Base-by-base conservation (phyloP, 2,113 vertebrate genomes). In the Montifringilla adamsi region DNA sequence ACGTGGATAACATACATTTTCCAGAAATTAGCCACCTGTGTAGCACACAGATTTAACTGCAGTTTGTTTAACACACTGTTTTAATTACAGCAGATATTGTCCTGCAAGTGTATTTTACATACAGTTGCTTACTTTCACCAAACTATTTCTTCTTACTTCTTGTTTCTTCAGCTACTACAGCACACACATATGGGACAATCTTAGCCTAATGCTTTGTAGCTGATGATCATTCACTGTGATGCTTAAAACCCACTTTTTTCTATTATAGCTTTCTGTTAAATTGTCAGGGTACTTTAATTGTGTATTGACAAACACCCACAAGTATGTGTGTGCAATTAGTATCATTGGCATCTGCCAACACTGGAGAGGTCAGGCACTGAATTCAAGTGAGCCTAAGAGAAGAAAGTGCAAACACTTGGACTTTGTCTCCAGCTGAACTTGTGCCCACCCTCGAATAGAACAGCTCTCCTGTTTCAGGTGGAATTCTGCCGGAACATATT, bases 401-500 rank as follows among this genome's bases (percentile, higher is more conserved):
- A 87, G 39, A 39, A 74, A 67, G 27, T 56, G 30, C 35, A 35
- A 27, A 28, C n/a, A 53, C 6, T 8, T 62, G 37, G n/a, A n/a
- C 15, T 24, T 5, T 39, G 27, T 73, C 37, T 79, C n/a, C 1
- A 0, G 66, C 50, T 87, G 69, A 87, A 68, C n/a, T 80, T 0
- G 0, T 67, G 30, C 35, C 56, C 14, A 69, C 30, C 35, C 58
- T 72, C 0, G 0, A 39, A 66, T 13, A 75, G 49, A 85, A 59
- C 63, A 74, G 47, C 35, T 74, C 14, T 88, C 58, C 52, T 70
- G 12, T 63, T 83, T 86, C 50, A 70, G 28, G 52, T 86, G 68
- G 72, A 81, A 67, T 90, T 93, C 47, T 92, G 26, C 33, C 55
- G 43, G 64, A 55, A 94, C 77, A 69, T 26, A 37, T 24, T 46